Conservation (phyloP, 2,888 invertebrate genomes). For the Tenthredo livida region DNA sequence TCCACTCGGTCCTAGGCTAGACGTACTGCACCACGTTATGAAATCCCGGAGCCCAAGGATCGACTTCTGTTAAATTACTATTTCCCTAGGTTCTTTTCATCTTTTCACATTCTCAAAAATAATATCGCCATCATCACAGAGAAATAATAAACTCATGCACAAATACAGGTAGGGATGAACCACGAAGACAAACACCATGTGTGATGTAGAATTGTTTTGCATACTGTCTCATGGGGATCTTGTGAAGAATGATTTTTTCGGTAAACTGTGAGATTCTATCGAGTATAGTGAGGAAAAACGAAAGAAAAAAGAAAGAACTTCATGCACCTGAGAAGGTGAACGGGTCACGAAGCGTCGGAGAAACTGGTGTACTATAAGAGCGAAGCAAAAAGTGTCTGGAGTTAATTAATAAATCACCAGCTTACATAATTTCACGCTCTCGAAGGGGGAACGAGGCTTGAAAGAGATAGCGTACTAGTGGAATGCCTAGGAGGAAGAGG, state of each 20-base stretch:
- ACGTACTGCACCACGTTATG: neutral
- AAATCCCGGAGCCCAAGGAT: neutral
- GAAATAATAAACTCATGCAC: neutral
- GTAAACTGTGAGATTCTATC: neutral
- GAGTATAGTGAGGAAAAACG: neutral
- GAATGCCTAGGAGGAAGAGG: slow-evolving; percentile 46
- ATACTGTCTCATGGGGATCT: neutral
- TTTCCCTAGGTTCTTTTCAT: neutral
- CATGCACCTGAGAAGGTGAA: neutral
- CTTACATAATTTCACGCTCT: slow-evolving; percentile 45
- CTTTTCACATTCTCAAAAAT: neutral
- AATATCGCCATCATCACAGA: neutral
- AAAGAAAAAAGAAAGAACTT: neutral
- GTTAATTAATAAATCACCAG: slow-evolving; percentile 47
- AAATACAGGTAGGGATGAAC: neutral
- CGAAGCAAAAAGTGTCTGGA: slow-evolving; percentile 23
- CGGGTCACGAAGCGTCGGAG: slow-evolving; percentile 3
- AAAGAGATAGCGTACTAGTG: slow-evolving; percentile 21
- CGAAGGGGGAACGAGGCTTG: neutral
- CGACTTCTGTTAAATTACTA: slow-evolving; percentile 11
- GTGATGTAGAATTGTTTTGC: neutral
- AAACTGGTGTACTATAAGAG: neutral
- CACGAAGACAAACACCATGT: neutral
- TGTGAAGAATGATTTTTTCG: neutral
- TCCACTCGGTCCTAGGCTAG: slow-evolving; percentile 29